A percentile compares a stretch with the other conserved stretches of the same genome.
These are phyloP conservation scores for Naso thynnoides DNA, from an alignment of 2,797 vertebrate genomes.

Conservation along the genomic window DNA sequence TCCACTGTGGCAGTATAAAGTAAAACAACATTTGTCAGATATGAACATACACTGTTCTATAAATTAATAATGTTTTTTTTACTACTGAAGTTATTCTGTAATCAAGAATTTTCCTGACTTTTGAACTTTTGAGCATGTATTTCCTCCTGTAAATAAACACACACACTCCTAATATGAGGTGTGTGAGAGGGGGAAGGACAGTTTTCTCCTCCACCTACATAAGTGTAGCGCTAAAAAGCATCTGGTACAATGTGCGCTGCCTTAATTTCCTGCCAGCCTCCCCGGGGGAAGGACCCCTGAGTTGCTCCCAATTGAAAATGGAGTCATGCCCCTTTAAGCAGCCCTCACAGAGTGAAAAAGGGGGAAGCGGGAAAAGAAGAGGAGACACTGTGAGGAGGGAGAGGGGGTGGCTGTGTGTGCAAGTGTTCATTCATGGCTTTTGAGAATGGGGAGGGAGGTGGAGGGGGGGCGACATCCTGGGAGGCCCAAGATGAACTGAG, in stretches of 20 bases:
- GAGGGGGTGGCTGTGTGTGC: conserved; percentile 66
- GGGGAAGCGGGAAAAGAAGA: conserved; percentile 75
- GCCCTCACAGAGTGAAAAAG: conserved; percentile 82
- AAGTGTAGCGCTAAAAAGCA: conserved; percentile 81
- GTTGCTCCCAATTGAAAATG: conserved; percentile 88
- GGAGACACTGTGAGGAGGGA: conserved; percentile 66
- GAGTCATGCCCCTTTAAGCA: conserved; percentile 91
- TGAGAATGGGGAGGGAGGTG: conserved; percentile 23
- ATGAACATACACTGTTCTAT: background rate
- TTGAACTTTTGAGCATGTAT: background rate
- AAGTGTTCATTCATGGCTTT: conserved; percentile 81
- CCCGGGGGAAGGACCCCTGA: conserved; percentile 83
- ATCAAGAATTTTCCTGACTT: background rate
- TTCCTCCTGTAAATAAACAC: conserved; percentile 49
- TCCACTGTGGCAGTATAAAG: background rate
- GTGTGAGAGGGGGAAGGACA: conserved; percentile 67
- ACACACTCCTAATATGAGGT: conserved; percentile 19
- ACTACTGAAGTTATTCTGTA: background rate
- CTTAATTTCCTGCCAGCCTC: conserved; percentile 89
- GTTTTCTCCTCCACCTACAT: conserved; percentile 66
- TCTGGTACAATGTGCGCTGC: conserved; percentile 84
- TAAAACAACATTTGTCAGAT: background rate
- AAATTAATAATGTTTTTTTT: background rate
- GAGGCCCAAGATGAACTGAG: conserved; percentile 74
- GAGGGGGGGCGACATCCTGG: conserved; percentile 61